Percentiles rank a stretch among this genome's conserved stretches.
These are phyloP conservation scores for Sylvilagus bachmani DNA, from an alignment of 2,113 vertebrate genomes.

Conservation along the genomic window DNA sequence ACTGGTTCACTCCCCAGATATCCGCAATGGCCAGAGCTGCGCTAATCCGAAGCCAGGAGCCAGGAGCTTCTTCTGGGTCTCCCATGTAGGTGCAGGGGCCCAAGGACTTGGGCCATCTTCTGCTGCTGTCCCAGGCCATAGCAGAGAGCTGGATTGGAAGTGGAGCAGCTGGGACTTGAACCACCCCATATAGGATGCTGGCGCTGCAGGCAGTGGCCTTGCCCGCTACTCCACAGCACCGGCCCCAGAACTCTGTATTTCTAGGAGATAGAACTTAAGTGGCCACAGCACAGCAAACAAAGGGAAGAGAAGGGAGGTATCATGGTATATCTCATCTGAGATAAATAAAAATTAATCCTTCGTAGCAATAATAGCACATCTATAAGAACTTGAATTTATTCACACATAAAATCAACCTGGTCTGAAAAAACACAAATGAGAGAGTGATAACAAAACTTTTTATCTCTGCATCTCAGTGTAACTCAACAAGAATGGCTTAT, in stretches of 20 bases:
- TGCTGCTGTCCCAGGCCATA: too few species aligned
- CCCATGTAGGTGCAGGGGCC: too few species aligned
- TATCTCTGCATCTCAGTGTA: neutral
- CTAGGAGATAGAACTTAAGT: neutral
- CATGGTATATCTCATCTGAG: neutral
- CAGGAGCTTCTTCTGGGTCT: too few species aligned
- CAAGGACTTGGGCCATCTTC: too few species aligned
- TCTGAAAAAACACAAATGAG: neutral
- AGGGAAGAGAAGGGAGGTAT: neutral
- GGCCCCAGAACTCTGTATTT: neutral
- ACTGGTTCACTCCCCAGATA: too few species aligned
- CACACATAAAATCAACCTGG: neutral
- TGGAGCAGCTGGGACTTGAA: too few species aligned
- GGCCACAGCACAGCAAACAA: neutral
- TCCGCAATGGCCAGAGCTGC: too few species aligned
- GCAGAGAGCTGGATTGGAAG: too few species aligned
- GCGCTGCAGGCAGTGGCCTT: too few species aligned
- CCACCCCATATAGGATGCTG: too few species aligned
- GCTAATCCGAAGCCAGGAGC: too few species aligned
- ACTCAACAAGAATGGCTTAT: neutral
- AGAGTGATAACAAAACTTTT: neutral
- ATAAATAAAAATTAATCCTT: neutral
- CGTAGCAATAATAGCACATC: neutral
- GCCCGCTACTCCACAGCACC: too few species aligned
- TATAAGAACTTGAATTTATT: constrained; percentile 28